Percentiles rank a stretch among this genome's conserved stretches.
phyloP scores from a whole-genome alignment of 2,113 vertebrate species.

The Gadus chalcogrammus region DNA sequence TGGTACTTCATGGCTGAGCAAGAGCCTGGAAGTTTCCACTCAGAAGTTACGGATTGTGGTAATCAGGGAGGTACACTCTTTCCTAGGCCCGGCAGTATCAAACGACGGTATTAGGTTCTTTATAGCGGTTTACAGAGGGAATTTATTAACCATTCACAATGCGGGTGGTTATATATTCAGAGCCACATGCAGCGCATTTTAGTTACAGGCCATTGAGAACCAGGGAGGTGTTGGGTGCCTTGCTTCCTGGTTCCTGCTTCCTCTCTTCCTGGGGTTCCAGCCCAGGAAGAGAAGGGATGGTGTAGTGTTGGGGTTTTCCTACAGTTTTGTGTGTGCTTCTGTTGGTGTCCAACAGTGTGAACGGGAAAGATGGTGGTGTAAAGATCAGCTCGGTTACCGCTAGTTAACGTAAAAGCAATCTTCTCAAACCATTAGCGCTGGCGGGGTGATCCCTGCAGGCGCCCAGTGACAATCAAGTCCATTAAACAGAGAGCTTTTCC shows the following conservation, averaged over 20 bases:
- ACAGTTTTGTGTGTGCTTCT: background rate
- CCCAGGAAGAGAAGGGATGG: too few relatives aligned
- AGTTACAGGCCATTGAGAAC: too few relatives aligned
- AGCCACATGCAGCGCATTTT: too few relatives aligned
- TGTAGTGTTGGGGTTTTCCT: too few relatives aligned
- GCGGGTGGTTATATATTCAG: too few relatives aligned
- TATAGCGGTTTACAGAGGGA: too few relatives aligned
- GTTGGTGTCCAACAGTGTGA: background rate
- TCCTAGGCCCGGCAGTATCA: too few relatives aligned
- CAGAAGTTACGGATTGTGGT: slow-evolving; percentile 23
- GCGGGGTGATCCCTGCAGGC: slow-evolving; percentile 15
- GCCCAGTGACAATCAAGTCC: slow-evolving; percentile 19
- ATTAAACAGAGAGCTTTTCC: slow-evolving; percentile 34
- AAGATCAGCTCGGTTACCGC: background rate
- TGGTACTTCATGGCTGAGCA: slow-evolving; percentile 22
- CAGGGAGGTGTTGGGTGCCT: too few relatives aligned
- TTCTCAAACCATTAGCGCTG: slow-evolving; percentile 37
- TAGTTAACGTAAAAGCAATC: slow-evolving; percentile 18
- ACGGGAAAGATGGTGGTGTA: background rate
- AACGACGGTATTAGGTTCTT: too few relatives aligned
- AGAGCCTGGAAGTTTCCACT: slow-evolving; percentile 45
- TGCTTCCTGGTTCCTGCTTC: too few relatives aligned
- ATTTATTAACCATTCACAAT: too few relatives aligned
- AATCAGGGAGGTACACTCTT: background rate
- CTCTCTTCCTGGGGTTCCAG: too few relatives aligned